Evolutionary conservation across 2,797 vertebrate species (phyloP).

Genomic region (Parambassis ranga): DNA sequence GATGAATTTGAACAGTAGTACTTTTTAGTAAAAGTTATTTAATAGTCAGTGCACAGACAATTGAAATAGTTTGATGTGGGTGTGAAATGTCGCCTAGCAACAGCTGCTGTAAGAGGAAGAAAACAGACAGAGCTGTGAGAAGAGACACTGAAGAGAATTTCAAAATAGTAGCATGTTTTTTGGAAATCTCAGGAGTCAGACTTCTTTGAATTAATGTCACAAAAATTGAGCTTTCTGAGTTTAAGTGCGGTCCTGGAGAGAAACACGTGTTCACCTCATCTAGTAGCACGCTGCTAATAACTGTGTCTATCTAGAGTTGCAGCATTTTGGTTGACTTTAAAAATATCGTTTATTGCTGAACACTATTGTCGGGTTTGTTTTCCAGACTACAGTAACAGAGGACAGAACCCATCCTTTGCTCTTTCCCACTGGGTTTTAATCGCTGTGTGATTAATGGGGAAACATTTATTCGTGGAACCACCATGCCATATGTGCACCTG

Average conservation of each 20-base stretch:
- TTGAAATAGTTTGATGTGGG: slow-evolving; percentile 36
- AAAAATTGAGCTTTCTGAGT: not conserved
- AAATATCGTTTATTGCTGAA: no score
- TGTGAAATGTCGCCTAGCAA: slow-evolving; percentile 63
- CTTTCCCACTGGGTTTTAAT: slow-evolving; percentile 22
- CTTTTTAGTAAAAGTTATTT: not conserved
- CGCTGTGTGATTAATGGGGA: slow-evolving; percentile 18
- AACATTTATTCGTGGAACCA: slow-evolving; percentile 17
- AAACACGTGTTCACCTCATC: slow-evolving; percentile 9
- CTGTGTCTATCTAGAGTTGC: not conserved
- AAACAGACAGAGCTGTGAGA: slow-evolving; percentile 8
- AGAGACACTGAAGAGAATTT: slow-evolving; percentile 18
- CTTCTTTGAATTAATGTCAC: slow-evolving; percentile 1
- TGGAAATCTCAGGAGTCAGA: slow-evolving; percentile 6
- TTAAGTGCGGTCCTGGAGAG: not conserved
- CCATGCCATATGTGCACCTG: slow-evolving; percentile 11
- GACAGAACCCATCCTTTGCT: slow-evolving; percentile 12
- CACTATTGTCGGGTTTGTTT: no score
- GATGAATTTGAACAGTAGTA: no score
- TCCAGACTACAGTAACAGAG: slow-evolving; percentile 7
- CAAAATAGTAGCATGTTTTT: slow-evolving; percentile 9
- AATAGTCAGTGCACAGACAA: slow-evolving; percentile 10
- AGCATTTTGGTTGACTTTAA: not conserved
- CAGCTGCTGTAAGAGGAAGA: slow-evolving; percentile 41
- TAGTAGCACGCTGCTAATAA: not conserved